Evolutionary conservation across 2,888 invertebrate genomes (phyloP).

Genomic region (Caenorhabditis sp.): DNA sequence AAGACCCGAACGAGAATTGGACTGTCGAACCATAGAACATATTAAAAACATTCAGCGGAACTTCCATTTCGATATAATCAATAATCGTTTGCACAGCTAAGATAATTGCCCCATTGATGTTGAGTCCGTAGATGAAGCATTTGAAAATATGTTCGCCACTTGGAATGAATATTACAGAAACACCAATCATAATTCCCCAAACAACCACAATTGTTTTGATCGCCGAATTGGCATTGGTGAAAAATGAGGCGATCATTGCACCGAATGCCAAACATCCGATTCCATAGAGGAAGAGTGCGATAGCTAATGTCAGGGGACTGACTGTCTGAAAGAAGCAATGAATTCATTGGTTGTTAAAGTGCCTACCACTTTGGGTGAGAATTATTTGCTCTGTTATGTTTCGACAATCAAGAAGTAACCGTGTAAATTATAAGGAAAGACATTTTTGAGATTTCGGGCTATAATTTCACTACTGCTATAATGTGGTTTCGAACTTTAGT

Average conservation of each 20-base stretch:
- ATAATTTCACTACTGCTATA: background rate
- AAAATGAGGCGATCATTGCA: conserved; percentile 45
- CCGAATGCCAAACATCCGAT: conserved; percentile 45
- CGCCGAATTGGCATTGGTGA: conserved; percentile 43
- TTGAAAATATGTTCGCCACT: conserved; percentile 26
- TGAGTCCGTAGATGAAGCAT: conserved; percentile 31
- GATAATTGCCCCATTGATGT: conserved; percentile 37
- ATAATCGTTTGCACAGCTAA: conserved; percentile 42
- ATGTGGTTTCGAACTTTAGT: background rate
- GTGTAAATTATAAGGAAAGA: too few relatives aligned
- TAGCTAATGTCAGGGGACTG: conserved; percentile 31
- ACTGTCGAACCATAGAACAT: conserved; percentile 44
- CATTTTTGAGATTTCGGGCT: too few relatives aligned
- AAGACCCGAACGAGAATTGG: conserved; percentile 56
- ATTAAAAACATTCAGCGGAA: conserved; percentile 21
- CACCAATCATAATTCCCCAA: conserved; percentile 34
- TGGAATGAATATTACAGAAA: conserved; percentile 30
- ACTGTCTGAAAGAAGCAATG: too few relatives aligned
- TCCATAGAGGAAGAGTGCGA: conserved; percentile 48
- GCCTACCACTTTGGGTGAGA: too few relatives aligned
- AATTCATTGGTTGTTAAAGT: too few relatives aligned
- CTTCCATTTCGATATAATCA: conserved; percentile 50
- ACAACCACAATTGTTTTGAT: conserved; percentile 41
- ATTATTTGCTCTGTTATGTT: too few relatives aligned
- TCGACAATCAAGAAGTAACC: too few relatives aligned